Conservation (phyloP, 2,888 invertebrate genomes). For the Sminthurinus aureus region DNA sequence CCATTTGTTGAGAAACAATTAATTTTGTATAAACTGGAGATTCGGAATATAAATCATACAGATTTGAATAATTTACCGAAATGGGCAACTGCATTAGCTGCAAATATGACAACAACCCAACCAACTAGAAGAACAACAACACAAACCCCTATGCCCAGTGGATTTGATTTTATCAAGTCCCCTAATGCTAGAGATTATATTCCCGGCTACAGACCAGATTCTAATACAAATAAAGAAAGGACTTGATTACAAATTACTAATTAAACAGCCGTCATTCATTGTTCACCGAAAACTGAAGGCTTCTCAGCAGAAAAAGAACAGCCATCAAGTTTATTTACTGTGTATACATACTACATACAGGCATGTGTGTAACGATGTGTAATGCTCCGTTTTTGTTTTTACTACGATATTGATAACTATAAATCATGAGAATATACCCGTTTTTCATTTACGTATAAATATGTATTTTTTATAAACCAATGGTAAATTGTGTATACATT, state of each 20-base stretch:
- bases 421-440: too few relatives aligned
- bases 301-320: background rate
- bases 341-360: background rate
- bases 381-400: background rate
- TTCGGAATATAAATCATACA: slow-evolving; percentile 13
- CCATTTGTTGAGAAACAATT: background rate
- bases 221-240: background rate
- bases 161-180: background rate
- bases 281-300: background rate
- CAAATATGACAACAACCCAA: background rate
- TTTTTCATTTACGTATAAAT: too few relatives aligned
- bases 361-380: too few relatives aligned
- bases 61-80: slow-evolving; percentile 3
- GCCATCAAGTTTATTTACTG: background rate
- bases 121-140: background rate
- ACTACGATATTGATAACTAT: background rate
- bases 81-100: background rate
- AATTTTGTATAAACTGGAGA: background rate
- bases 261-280: background rate
- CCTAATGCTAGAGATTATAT: background rate
- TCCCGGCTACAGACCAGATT: background rate
- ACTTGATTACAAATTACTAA: background rate
- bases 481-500: background rate
- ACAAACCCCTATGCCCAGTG: background rate
- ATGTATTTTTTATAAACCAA: background rate